Conservation (phyloP, 2,888 invertebrate species). For the Andrena dorsata region DNA sequence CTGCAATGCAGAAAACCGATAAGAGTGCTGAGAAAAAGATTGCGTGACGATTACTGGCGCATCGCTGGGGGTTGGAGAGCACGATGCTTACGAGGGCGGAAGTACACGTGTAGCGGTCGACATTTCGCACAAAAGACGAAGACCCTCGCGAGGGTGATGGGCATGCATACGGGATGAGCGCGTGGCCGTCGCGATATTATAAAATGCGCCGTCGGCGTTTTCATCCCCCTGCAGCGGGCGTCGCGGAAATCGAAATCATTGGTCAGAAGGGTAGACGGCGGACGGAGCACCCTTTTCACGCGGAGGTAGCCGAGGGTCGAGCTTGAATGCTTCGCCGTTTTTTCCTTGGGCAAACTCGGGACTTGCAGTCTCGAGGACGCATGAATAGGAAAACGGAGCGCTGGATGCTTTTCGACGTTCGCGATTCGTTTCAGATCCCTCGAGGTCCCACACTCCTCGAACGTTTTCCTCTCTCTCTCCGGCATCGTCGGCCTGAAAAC, state of each 20-base stretch:
- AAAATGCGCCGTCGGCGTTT: conserved; percentile 43
- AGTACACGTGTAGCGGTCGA: conserved; percentile 16
- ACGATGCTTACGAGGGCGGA: neutral
- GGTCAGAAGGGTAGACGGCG: conserved; percentile 4
- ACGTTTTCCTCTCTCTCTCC: too few species aligned
- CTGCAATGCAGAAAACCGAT: too few species aligned
- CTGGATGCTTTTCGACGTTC: conserved; percentile 8
- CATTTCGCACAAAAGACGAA: conserved; percentile 38
- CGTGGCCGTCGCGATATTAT: conserved; percentile 43
- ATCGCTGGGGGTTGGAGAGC: too few species aligned
- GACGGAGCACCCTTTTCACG: conserved; percentile 8
- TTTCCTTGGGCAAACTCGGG: neutral
- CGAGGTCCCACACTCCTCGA: neutral
- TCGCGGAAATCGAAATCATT: conserved; percentile 27
- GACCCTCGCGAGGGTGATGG: conserved; percentile 14
- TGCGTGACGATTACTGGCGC: too few species aligned
- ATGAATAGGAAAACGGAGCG: conserved; percentile 8
- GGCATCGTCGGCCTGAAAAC: too few species aligned
- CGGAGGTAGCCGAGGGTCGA: neutral
- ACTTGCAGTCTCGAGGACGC: conserved; percentile 5
- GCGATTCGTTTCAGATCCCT: conserved; percentile 1
- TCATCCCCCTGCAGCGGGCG: neutral
- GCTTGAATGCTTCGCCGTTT: neutral
- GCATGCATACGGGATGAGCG: conserved; percentile 59
- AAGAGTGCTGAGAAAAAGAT: too few species aligned